Evolutionary conservation across 2,797 vertebrate genomes (phyloP), one percentile per base, ranked within the genome.

Genomic region (Bryconaethiops microstoma): DNA sequence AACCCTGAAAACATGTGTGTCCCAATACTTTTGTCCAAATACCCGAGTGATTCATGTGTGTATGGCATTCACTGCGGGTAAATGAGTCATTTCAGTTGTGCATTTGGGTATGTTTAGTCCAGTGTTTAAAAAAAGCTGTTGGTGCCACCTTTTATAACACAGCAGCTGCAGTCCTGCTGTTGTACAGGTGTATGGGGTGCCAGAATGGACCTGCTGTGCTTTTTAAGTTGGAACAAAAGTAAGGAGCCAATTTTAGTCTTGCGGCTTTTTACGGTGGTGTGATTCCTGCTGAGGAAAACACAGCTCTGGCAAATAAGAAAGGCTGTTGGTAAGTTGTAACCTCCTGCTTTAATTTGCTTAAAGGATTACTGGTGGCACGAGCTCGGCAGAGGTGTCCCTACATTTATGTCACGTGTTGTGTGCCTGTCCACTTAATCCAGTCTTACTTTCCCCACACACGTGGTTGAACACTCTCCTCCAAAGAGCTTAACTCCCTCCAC

Each of bases 291-390:
- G 39, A n/a, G 39, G 65, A 45, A 45, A 68, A 21, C 8, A 45
- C 4, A 68, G n/a, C 40, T 14, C 25, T 25, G 8, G 9, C 35
- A 35, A 35, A 35, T 25, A 25, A 63, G 55, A 7, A 7, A 7
- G n/a, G 35, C 2, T 35, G 35, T 35, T 35, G 4, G 55, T 63
- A 2, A n/a, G 55, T 50, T 75, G 77, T 57, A 23, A 21, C 17
- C 63, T 40, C 57, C 76, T 82, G 16, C 29, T 25, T 87, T 89
- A 81, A 90, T 84, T n/a, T 77, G 72, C 83, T 86, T 78, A 88
- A 78, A 29, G 83, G 81, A 68, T 91, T 79, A 84, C 57, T 67
- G 76, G 55, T 82, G 73, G 40, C 64, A n/a, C 29, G 35, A 29
- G 55, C 74, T 63, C 45, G 21, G 78, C 63, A 23, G 65, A 78